phyloP scores from a whole-genome alignment of 1,140 invertebrate species.

The Metopolophium dirhodum region DNA sequence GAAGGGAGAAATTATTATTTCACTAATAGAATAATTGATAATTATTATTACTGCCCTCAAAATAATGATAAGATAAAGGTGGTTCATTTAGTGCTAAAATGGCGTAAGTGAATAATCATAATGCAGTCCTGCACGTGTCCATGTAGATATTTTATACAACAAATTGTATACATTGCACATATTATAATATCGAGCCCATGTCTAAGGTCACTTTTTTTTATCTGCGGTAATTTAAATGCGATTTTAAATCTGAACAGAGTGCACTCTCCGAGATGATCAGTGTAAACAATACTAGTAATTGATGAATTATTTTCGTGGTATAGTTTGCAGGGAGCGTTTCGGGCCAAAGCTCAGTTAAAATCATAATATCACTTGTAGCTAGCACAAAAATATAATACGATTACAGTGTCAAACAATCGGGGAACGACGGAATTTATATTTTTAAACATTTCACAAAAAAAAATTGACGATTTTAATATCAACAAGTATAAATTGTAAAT shows the following conservation, averaged over 20 bases:
- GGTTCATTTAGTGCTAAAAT: background rate
- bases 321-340: too few species aligned
- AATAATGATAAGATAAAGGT: background rate
- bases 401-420: too few species aligned
- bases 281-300: too few species aligned
- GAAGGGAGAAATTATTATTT: background rate
- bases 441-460: too few species aligned
- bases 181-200: background rate
- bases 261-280: background rate
- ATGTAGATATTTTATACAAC: background rate
- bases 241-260: background rate
- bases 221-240: background rate
- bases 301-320: too few species aligned
- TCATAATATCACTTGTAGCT: too few species aligned
- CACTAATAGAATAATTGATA: background rate
- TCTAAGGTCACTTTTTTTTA: background rate
- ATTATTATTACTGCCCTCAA: background rate
- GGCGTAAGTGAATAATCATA: background rate
- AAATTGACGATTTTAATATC: too few species aligned
- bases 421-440: too few species aligned
- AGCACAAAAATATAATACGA: too few species aligned
- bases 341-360: too few species aligned
- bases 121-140: background rate
- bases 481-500: too few species aligned
- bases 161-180: too few species aligned